Percentiles rank a stretch among this genome's conserved stretches.
These are phyloP conservation scores for Myotis pilosus DNA, from an alignment of 2,797 vertebrate species.

Conservation along the genomic window DNA sequence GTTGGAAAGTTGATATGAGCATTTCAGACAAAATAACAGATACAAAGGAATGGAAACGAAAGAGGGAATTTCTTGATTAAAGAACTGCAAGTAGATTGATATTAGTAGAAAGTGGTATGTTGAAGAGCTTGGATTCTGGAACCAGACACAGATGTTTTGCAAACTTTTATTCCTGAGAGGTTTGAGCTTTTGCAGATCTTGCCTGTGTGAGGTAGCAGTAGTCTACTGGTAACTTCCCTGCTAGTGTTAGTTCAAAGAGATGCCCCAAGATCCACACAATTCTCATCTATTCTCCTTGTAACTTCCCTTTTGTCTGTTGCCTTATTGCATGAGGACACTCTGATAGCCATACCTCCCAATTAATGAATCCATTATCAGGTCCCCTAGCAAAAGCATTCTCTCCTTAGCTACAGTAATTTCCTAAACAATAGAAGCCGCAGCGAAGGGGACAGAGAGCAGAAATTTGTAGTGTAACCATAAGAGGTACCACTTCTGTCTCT, in stretches of 20 bases:
- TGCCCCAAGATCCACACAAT: neutral
- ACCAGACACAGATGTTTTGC: neutral
- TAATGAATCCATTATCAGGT: conserved; percentile 6
- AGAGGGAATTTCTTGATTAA: conserved; percentile 1
- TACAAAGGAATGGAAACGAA: neutral
- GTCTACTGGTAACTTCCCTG: neutral
- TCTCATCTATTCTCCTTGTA: neutral
- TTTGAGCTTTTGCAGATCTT: neutral
- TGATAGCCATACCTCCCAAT: neutral
- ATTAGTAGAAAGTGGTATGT: neutral
- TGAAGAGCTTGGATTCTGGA: neutral
- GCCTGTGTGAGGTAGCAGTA: neutral
- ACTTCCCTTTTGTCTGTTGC: neutral
- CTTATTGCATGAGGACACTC: neutral
- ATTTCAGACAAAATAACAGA: neutral
- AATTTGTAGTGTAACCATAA: neutral
- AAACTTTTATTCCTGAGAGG: neutral
- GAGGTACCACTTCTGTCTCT: neutral
- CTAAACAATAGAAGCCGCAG: neutral
- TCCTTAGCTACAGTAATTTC: conserved; percentile 3
- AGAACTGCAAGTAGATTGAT: neutral
- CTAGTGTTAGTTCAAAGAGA: neutral
- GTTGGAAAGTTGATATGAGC: neutral
- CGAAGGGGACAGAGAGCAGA: neutral
- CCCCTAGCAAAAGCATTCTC: conserved; percentile 17